Evolutionary conservation across 2,888 invertebrate genomes (phyloP), one percentile per base, ranked within the genome.

Genomic region (Pseudococcus viburni): DNA sequence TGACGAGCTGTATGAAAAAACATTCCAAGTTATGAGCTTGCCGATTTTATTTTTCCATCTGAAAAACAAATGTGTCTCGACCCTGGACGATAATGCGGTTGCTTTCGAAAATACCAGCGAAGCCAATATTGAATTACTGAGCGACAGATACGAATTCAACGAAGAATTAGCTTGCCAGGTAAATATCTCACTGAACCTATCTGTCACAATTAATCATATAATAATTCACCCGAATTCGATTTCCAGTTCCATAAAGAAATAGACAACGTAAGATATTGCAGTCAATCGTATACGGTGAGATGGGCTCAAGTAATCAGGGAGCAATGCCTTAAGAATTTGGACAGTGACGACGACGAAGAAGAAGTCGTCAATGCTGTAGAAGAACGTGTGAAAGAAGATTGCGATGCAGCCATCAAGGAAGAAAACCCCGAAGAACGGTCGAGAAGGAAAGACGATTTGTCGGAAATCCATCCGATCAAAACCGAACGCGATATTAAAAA

Each of bases 221-320:
- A 68, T 68, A 42, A 42, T 68, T 68, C 2, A 26, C 11, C 26
- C 1, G 0, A 0, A 39, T 15, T 46, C 46, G 11, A 39, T 73
- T 73, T 83, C n/a, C 33, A 83, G 80, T 83, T 83, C 19, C 80
- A 83, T 46, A 11, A 46, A 83, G 46, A 83, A 19, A 83, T 83
- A 4, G 80, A 83, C 19, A 83, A 83, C 22, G 80, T 83, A 6
- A n/a, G 42, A 46, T 83, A 19, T 12, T 83, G 80, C 19, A 83
- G 80, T 5, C 80, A 83, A 46, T 83, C 80, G 12, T 83, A 83
- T 19, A 22, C 12, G 19, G 80, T 83, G 1, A n/a, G 80, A 19
- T 83, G 80, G 80, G 80, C 80, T 42, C 80, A 46, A 9, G 80
- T 83, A 9, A 33, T 83, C 15, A 46, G 33, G 0, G 80, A 83